Conservation (phyloP, 2,888 invertebrate species). For the Cerastis rubricosa region DNA sequence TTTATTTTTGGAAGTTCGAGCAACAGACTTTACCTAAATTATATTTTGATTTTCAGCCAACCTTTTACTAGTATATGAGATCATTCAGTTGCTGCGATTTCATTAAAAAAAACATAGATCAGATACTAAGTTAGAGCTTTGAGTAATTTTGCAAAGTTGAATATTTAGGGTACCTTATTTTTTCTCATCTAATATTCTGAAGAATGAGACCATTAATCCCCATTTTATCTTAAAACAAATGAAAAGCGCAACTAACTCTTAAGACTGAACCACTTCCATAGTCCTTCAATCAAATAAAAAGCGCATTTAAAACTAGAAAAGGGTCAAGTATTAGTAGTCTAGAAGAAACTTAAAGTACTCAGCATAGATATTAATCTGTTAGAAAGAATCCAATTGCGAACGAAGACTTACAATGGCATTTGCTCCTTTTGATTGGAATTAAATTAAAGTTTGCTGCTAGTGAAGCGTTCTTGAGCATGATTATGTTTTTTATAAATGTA, state of each 20-base stretch:
- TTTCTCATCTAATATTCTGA: not conserved
- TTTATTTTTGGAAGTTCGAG: not conserved
- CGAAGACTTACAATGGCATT: conserved; percentile 37
- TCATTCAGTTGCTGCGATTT: not conserved
- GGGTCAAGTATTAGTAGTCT: conserved; percentile 5
- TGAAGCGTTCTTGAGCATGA: conserved; percentile 6
- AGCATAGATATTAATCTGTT: conserved; percentile 8
- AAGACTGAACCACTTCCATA: not conserved
- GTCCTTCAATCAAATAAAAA: conserved; percentile 15
- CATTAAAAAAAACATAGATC: not conserved
- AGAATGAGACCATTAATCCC: not conserved
- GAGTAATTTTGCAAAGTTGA: not conserved
- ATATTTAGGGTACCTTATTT: not conserved
- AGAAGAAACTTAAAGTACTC: conserved; percentile 19
- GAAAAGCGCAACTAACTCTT: not conserved
- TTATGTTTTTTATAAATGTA: not conserved
- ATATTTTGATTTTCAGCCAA: not conserved
- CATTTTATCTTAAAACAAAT: not conserved
- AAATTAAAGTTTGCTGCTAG: conserved; percentile 41
- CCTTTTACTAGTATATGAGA: not conserved
- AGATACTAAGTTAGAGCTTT: too few relatives aligned
- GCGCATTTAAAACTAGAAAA: not conserved
- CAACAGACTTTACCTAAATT: not conserved
- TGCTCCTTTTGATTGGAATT: conserved; percentile 43
- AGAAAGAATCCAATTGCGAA: conserved; percentile 22